These are phyloP conservation scores for Oikopleura albicans DNA, from an alignment of 23 tunicate genomes.

Conservation along the genomic window DNA sequence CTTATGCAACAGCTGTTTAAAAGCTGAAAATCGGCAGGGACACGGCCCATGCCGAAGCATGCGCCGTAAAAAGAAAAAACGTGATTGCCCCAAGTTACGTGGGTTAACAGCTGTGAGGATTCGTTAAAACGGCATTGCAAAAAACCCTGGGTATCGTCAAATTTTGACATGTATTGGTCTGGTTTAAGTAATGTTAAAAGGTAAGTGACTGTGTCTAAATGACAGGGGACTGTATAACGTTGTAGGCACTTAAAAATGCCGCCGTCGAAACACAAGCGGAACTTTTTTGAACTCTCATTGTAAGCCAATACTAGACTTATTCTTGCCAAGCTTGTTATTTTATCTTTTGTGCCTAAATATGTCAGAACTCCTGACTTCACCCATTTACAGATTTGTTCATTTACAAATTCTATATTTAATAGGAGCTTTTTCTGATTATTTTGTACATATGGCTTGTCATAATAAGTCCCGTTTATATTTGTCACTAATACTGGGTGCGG, in stretches of 20 bases:
- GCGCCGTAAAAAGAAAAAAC: not conserved
- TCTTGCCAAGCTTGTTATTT: not conserved
- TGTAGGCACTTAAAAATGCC: not conserved
- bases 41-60: not conserved
- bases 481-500: not conserved
- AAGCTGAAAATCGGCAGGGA: not conserved
- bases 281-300: not conserved
- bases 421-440: not conserved
- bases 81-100: not conserved
- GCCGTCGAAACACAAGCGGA: not conserved
- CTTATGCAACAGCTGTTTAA: not conserved
- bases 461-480: not conserved
- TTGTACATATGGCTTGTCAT: not conserved
- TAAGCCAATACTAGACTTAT: not conserved
- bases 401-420: not conserved
- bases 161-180: not conserved
- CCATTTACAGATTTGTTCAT: not conserved
- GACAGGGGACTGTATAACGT: not conserved
- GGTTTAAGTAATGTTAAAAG: not conserved
- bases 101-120: not conserved
- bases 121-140: not conserved
- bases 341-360: not conserved
- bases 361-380: not conserved
- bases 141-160: not conserved
- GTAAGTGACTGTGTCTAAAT: not conserved